phyloP scores from a whole-genome alignment of 2,113 vertebrate genomes.

The Eupsittula cactorum region DNA sequence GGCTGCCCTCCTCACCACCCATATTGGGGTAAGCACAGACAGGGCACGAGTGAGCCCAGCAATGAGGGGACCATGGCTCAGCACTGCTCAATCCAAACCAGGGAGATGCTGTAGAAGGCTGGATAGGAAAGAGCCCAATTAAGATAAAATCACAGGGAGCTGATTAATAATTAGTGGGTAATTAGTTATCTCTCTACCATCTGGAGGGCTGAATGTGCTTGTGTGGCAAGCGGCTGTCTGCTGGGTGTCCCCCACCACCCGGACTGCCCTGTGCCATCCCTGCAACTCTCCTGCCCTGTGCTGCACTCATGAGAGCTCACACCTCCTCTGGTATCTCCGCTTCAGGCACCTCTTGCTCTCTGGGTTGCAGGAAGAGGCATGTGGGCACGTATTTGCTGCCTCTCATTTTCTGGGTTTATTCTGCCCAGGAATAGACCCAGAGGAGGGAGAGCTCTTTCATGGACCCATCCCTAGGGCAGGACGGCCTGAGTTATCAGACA shows the following conservation, averaged over 20 bases:
- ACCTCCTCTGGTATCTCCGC: neutral
- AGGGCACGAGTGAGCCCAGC: neutral
- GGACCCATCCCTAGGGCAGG: too few species aligned
- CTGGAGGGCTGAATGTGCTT: conserved; percentile 16
- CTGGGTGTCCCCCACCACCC: neutral
- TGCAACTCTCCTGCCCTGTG: neutral
- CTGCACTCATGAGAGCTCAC: rapidly evolving
- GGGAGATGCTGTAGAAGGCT: neutral
- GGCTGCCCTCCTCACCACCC: neutral
- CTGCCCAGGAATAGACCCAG: neutral
- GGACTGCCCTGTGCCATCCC: neutral
- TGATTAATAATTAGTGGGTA: conserved; percentile 55
- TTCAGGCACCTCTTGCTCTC: neutral
- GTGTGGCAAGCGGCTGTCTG: neutral
- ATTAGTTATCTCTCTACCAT: conserved; percentile 48
- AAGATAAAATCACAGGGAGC: conserved; percentile 61
- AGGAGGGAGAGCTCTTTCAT: neutral
- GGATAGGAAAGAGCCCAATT: conserved; percentile 34
- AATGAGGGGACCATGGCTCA: rapidly evolving
- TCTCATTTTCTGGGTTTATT: neutral
- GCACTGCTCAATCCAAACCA: rapidly evolving
- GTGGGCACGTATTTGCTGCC: neutral
- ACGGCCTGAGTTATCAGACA: rapidly evolving
- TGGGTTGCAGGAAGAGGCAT: neutral
- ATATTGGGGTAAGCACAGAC: rapidly evolving